Base-by-base conservation (phyloP, 1,140 invertebrate species). In the Trichonephila clavipes region DNA sequence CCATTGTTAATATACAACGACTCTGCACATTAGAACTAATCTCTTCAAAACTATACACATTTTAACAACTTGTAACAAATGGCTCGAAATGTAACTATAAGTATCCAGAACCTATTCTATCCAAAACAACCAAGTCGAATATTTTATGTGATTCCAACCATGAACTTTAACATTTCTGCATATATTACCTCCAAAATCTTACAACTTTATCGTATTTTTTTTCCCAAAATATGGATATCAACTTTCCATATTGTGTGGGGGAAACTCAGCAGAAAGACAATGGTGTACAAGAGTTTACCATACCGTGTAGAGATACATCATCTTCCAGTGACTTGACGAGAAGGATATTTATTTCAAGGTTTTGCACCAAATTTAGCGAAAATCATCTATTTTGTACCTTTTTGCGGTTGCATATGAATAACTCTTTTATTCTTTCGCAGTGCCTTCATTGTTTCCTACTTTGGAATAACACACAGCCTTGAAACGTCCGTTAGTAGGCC, bases 311-410 rank as follows among this genome's bases (percentile, higher is more conserved):
- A 88, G 87, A 51, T 40, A n/a, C 85, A 64, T 64, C n/a, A n/a
- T 24, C 21, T 24, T n/a, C 58, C n/a, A 34, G 51, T 1, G 51
- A 59, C 44, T 58, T 51, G 85, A 40, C n/a, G 64, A 64, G 34
- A 72, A 51, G 64, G 19, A 58, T 69, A 88, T 88, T 88, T 88
- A 88, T 88, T 88, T 69, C 87, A 88, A 88, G 61, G 87, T 44
- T 88, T 19, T 64, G 61, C 21, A 66, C 87, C 34, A 34, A 87
- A 62, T 87, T 59, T 88, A 62, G 61, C 85, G 85, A 87, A 64
- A 87, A 87, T 21, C 62, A 2, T 59, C 64, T 34, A 34, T 69
- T 88, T 88, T 88, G 87, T 88, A 88, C 87, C 61, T 19, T 69
- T 88, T 88, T 88, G 61, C 64, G 24, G 16, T 64, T 69, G 62